Conservation (phyloP, 2,888 invertebrate species). For the Cylloceria caligata region DNA sequence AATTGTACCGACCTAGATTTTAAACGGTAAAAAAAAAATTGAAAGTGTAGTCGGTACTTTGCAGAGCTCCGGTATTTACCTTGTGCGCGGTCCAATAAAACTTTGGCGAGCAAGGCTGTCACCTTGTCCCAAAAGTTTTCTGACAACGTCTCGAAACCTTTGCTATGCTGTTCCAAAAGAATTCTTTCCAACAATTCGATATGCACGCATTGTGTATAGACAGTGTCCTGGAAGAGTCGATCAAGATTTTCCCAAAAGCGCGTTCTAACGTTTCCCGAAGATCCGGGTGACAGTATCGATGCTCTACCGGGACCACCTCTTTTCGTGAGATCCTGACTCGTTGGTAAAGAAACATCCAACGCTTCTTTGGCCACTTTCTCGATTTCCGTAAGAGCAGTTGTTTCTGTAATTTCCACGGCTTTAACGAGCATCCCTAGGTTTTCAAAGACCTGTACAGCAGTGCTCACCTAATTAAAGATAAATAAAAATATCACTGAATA, state of each 20-base stretch:
- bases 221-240: constrained; percentile 91
- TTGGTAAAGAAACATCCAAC: constrained; percentile 84
- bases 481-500: constrained; percentile 27
- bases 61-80: no score
- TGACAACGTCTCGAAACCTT: constrained; percentile 77
- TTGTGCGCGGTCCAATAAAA: constrained; percentile 85
- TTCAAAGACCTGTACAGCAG: constrained; percentile 88
- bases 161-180: constrained; percentile 79
- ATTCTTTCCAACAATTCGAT: constrained; percentile 79
- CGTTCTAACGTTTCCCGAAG: constrained; percentile 87
- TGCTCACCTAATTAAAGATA: constrained; percentile 84
- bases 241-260: constrained; percentile 96
- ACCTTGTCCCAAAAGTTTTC: constrained; percentile 88
- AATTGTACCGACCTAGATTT: no score
- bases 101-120: constrained; percentile 83
- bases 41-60: no score
- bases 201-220: constrained; percentile 89
- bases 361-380: constrained; percentile 85
- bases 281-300: constrained; percentile 86
- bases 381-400: constrained; percentile 84
- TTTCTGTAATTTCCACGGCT: constrained; percentile 85
- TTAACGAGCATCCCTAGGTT: constrained; percentile 85
- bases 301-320: constrained; percentile 86
- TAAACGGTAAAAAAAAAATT: no score
- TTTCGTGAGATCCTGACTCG: constrained; percentile 78